Conservation (phyloP, 1,140 invertebrate species). For the Camponotus vicinus region DNA sequence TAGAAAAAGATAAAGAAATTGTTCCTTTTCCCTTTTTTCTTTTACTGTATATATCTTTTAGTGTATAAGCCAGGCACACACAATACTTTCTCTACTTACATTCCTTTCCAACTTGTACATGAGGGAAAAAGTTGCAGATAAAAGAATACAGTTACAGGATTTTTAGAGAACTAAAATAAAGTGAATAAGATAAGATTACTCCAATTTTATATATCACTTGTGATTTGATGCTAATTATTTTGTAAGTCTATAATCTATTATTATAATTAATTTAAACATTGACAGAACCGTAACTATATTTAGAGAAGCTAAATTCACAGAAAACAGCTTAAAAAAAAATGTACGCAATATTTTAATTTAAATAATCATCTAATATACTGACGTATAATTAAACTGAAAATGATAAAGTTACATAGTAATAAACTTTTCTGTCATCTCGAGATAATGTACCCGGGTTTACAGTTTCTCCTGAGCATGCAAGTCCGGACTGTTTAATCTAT, state of each 20-base stretch:
- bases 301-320: background rate
- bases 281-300: too few species aligned
- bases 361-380: background rate
- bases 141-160: constrained; percentile 7
- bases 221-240: constrained; percentile 8
- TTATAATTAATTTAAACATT: background rate
- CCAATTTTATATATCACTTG: background rate
- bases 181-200: background rate
- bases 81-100: constrained; percentile 13
- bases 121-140: background rate
- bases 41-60: background rate
- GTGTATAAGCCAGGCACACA: background rate
- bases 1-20: background rate
- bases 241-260: background rate
- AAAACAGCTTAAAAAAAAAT: background rate
- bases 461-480: constrained; percentile 16
- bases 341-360: constrained; percentile 5
- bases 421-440: constrained; percentile 21
- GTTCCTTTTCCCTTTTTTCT: background rate
- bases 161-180: constrained; percentile 1
- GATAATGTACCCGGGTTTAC: constrained; percentile 10
- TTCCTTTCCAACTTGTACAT: constrained; percentile 5
- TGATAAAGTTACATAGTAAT: constrained; percentile 20
- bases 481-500: constrained; percentile 28
- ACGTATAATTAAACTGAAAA: constrained; percentile 22